Evolutionary conservation across 2,113 vertebrate species (phyloP), one percentile per base, ranked within the genome.

Genomic region (Sapajus apella): DNA sequence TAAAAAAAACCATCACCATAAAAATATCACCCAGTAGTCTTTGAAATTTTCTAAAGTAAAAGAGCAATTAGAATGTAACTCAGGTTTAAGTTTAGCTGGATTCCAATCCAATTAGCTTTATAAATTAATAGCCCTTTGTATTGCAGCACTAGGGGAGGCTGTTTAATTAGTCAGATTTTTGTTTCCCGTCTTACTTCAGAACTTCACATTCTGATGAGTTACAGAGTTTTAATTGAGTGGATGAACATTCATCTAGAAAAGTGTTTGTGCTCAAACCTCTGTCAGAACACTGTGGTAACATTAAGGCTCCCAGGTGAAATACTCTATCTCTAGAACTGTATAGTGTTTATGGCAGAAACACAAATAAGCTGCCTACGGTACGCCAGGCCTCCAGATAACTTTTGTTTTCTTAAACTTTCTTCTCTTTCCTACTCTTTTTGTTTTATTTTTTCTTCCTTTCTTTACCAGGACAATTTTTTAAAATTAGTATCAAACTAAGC

Each of bases 31-130:
- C 87, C 87, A 56, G 0, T 40, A 35, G 66, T 92, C 64, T 86
- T 96, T 76, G 61, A 94, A 97, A 94, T 47, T 97, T 98, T 93
- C 35, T 86, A 96, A 91, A 97, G 91, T 88, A 86, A 89, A 97
- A 95, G 47, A 82, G 32, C 55, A 91, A 80, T 81, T 96, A 96
- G 73, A 94, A 96, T 37, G 12, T 13, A 96, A 52, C 76, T 32
- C 6, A 70, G 30, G 14, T 96, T 95, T 92, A 30, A 32, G 45
- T 70, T 90, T 76, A 92, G 56, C 79, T 58, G 73, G 43, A 97
- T 92, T 97, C 84, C n/a, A 70, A 64, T 94, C 96, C 87, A 97
- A 97, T 96, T 90, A 90, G 81, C 58, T 93, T 95, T 90, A 75
- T 82, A 94, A 95, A 95, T 94, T 91, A 97, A 95, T 81, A 82